Evolutionary conservation across 2,888 invertebrate species (phyloP).

Genomic region (Pandemis cinnamomeana): DNA sequence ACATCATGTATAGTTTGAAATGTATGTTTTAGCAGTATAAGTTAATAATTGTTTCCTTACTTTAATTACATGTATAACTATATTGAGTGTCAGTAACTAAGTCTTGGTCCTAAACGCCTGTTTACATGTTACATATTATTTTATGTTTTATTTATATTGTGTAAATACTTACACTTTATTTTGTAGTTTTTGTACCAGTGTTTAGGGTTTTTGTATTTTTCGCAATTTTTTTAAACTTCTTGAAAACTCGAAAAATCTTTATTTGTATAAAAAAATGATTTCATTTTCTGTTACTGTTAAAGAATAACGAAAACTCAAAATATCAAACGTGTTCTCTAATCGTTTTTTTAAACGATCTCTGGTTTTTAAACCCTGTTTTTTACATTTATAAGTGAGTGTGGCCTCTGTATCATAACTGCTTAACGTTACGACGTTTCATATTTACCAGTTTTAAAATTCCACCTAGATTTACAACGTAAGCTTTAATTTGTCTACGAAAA

Average conservation of each 20-base stretch:
- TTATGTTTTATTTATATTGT: neutral
- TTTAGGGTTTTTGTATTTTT: conserved; percentile 11
- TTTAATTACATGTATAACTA: neutral
- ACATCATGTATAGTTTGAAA: conserved; percentile 45
- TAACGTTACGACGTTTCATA: conserved; percentile 32
- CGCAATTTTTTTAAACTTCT: neutral
- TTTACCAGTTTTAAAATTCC: conserved; percentile 37
- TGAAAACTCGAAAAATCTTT: too few species aligned
- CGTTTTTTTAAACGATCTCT: conserved; percentile 13
- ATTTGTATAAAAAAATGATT: too few species aligned
- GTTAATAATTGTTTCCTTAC: conserved; percentile 3
- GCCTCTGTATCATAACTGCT: conserved; percentile 42
- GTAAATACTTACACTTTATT: conserved; percentile 15
- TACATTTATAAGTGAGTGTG: conserved; percentile 40
- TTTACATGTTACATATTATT: neutral
- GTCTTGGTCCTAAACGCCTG: neutral
- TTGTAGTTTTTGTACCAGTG: neutral
- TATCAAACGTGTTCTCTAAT: neutral
- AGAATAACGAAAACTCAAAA: conserved; percentile 1
- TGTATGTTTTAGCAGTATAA: conserved; percentile 21
- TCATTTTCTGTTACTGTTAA: neutral
- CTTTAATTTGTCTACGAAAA: conserved; percentile 47
- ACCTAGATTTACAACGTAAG: conserved; percentile 42
- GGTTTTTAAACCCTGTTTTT: conserved; percentile 34
- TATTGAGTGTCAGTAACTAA: neutral